Base-by-base conservation (phyloP, 2,113 vertebrate genomes). In the Colaptes auratus region DNA sequence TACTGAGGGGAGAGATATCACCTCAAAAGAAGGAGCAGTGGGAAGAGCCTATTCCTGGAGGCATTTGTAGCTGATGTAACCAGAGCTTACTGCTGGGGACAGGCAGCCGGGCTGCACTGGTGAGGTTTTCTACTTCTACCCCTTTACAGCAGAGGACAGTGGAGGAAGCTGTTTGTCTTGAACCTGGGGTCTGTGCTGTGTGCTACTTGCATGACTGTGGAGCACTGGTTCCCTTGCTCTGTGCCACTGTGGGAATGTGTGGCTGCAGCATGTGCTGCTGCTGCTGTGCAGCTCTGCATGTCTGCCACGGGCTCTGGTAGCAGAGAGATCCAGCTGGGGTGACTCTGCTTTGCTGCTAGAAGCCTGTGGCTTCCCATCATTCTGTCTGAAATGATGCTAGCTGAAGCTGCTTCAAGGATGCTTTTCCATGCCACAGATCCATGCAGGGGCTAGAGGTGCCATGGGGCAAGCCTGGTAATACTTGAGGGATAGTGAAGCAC, bases 241-340 rank as follows among this genome's bases (percentile, higher is more conserved):
- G 27, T 9, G 12, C 33, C 1, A 2, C 42, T 36, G 23, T 0
- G 2, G 35, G 50, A 31, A 9, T 4, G 27, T 4, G 19, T 8
- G 42, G 56, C 66, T 6, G 1, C 18, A 8, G 75, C 46, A 10
- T 1, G 2, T 18, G 70, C 55, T 33, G 70, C 33, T 56, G 24
- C 33, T 0, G 1, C 52, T 5, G 46, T 12, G 4, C 52, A 35
- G 46, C 35, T 82, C 20, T 65, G 55, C 1, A 1, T 55, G 52
- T 52, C 44, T 42, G 65, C 16, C 67, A 28, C 1, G 5, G 48
- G 79, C 53, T 7, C 35, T 8, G 24, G 72, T 35, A 21, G 46
- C 66, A 78, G 58, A 46, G 39, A 31, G 3, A 73, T 20, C 9
- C 0, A 1, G 20, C 67, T 50, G 52, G 10, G 52, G 61, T 80